These are phyloP conservation scores for Drosophila kepulauana DNA, from an alignment of 1,140 invertebrate genomes.

Conservation along the genomic window DNA sequence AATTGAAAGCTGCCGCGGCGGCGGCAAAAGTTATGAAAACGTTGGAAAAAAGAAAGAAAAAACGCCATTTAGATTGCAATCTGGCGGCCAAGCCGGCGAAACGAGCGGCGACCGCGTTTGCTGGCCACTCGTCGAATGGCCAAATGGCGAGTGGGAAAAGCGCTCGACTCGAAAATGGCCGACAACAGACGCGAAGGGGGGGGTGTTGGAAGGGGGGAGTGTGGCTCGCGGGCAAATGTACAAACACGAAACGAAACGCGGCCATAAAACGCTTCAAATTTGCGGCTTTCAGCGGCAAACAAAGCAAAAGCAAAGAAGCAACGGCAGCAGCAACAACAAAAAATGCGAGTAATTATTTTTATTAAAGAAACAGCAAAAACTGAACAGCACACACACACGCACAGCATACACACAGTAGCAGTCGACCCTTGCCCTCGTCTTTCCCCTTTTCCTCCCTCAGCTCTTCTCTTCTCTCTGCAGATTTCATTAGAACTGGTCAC, in stretches of 20 bases:
- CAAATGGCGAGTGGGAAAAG: slow-evolving; percentile 60
- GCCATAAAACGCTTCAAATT: slow-evolving; percentile 76
- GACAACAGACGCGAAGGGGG: slow-evolving; percentile 25
- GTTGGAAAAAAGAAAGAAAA: slow-evolving; percentile 48
- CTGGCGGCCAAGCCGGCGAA: slow-evolving; percentile 53
- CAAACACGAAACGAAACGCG: slow-evolving; percentile 75
- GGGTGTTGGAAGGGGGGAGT: not conserved
- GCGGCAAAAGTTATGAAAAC: slow-evolving; percentile 70
- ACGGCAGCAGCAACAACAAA: slow-evolving; percentile 36
- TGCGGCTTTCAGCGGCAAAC: slow-evolving; percentile 74
- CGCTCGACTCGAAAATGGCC: slow-evolving; percentile 70
- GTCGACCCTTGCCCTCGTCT: slow-evolving; percentile 42
- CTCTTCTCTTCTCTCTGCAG: not conserved
- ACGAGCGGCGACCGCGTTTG: slow-evolving; percentile 26
- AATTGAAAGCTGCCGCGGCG: slow-evolving; percentile 75
- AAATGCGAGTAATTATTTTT: slow-evolving; percentile 77
- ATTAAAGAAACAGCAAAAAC: slow-evolving; percentile 61
- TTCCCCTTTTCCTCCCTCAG: slow-evolving; percentile 19
- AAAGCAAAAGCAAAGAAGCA: slow-evolving; percentile 47
- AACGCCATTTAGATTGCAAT: slow-evolving; percentile 79
- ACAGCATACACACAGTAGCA: slow-evolving; percentile 38
- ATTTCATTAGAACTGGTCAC: slow-evolving; percentile 58
- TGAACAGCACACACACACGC: slow-evolving; percentile 18
- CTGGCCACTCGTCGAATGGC: slow-evolving; percentile 15
- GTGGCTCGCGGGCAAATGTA: slow-evolving; percentile 27